Evolutionary conservation across 2,888 invertebrate species (phyloP).

Genomic region (Sicus ferrugineus): DNA sequence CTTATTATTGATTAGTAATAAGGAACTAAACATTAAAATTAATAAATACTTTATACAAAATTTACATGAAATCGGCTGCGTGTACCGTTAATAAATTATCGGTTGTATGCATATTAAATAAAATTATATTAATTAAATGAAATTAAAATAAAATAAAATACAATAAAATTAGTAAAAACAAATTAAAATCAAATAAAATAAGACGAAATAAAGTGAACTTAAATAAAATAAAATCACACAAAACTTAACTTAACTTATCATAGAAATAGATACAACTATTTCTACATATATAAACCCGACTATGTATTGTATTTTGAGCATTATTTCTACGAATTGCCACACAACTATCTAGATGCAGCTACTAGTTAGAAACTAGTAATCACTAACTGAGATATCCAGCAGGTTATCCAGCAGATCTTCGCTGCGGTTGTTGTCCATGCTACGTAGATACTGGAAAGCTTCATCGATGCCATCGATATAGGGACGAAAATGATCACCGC

Average conservation of each 20-base stretch:
- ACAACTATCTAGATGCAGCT: too few relatives aligned
- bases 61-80: too few relatives aligned
- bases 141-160: background rate
- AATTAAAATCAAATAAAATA: background rate
- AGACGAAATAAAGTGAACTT: background rate
- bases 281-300: background rate
- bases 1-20: background rate
- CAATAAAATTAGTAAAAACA: background rate
- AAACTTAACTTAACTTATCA: too few relatives aligned
- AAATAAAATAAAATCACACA: background rate
- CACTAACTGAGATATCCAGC: conserved; percentile 56
- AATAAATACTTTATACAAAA: background rate
- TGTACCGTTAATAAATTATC: too few relatives aligned
- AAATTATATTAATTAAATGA: background rate
- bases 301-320: background rate
- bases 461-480: conserved; percentile 57
- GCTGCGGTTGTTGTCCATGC: conserved; percentile 50
- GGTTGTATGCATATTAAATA: too few relatives aligned
- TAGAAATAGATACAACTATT: background rate
- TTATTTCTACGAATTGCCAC: too few relatives aligned
- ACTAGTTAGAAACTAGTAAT: conserved; percentile 46
- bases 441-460: conserved; percentile 54
- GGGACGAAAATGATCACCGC: conserved; percentile 49
- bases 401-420: conserved; percentile 58
- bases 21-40: background rate